These are phyloP conservation scores for Plectropomus leopardus DNA, from an alignment of 2,113 vertebrate species.

Conservation along the genomic window DNA sequence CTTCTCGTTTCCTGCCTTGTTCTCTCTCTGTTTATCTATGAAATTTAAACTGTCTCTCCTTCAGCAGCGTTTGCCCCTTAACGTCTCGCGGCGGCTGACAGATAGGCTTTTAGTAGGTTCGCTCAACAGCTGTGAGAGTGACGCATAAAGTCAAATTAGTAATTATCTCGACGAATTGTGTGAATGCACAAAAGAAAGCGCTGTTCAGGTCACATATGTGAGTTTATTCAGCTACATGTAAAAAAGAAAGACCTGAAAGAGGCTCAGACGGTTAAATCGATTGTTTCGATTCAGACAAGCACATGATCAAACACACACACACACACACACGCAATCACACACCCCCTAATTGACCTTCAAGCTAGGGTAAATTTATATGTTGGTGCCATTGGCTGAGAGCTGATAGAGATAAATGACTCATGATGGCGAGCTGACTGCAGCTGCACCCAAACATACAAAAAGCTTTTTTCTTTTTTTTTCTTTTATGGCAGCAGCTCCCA, in stretches of 20 bases:
- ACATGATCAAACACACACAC: conserved; percentile 16
- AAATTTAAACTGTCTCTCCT: conserved; percentile 27
- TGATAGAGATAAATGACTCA: conserved; percentile 37
- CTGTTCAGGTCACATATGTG: not conserved
- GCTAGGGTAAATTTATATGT: conserved; percentile 35
- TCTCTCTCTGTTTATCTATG: conserved; percentile 2
- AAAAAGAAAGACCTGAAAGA: not conserved
- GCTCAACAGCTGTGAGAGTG: not conserved
- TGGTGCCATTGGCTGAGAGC: conserved; percentile 20
- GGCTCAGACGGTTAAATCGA: conserved; percentile 23
- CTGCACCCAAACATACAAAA: not conserved
- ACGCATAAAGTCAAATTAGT: not conserved
- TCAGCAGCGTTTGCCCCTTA: not conserved
- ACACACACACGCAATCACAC: conserved; percentile 20
- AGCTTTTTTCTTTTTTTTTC: too few relatives aligned
- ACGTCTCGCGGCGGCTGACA: not conserved
- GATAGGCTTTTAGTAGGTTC: conserved; percentile 4
- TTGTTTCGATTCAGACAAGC: conserved; percentile 29
- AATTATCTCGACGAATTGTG: conserved; percentile 15
- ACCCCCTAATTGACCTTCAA: conserved; percentile 65
- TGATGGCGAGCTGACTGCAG: not conserved
- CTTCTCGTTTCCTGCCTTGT: not conserved
- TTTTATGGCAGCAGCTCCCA: not conserved
- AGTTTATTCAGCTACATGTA: not conserved
- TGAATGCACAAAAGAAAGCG: not conserved